phyloP scores from a whole-genome alignment of 2,888 invertebrate species.

The Meghimatium bilineatum region DNA sequence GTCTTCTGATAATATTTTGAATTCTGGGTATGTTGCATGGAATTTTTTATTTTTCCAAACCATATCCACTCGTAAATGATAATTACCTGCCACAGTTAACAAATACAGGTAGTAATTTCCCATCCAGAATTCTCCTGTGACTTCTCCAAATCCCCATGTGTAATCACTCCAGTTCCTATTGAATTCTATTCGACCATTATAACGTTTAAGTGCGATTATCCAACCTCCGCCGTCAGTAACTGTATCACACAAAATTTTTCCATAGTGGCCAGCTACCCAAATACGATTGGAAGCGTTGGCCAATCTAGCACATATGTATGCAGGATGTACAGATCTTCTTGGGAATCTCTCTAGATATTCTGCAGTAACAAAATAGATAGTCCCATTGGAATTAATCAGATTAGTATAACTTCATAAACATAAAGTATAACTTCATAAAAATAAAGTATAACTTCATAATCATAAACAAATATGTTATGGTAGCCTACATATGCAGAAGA shows the following conservation, averaged over 20 bases:
- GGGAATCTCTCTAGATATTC: neutral
- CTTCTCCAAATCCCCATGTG: neutral
- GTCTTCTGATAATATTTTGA: neutral
- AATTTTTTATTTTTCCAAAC: neutral
- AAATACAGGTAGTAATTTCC: neutral
- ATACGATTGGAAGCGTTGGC: neutral
- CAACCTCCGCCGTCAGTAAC: neutral
- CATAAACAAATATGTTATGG: too few species aligned
- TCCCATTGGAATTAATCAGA: too few species aligned
- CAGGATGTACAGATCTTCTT: neutral
- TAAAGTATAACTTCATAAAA: too few species aligned
- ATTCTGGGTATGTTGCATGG: neutral
- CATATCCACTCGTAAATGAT: slow-evolving; percentile 9
- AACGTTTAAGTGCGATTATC: neutral
- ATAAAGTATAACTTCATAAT: too few species aligned
- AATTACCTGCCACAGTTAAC: neutral
- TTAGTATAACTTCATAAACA: too few species aligned
- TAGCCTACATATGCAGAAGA: too few species aligned
- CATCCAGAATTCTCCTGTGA: neutral
- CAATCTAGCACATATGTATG: neutral
- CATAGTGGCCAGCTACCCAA: neutral
- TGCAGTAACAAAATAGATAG: neutral
- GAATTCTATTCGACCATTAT: neutral
- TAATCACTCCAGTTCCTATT: neutral
- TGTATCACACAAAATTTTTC: neutral